Percentiles rank a stretch among this genome's conserved stretches.
phyloP scores from a whole-genome alignment of 2,888 invertebrate species.

The Aphodius sticticus region DNA sequence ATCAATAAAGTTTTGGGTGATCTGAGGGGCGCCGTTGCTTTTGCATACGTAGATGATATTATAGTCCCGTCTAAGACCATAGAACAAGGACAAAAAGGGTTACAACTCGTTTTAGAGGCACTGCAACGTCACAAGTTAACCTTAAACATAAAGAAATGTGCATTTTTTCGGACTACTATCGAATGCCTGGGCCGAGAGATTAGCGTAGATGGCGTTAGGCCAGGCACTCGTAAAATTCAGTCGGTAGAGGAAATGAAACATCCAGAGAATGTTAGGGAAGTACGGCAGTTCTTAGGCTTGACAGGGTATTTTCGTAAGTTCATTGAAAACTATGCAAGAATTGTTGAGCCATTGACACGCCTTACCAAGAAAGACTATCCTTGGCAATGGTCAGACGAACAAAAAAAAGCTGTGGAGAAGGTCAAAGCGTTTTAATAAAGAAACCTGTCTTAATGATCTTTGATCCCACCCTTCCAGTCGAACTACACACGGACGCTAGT shows the following conservation, averaged over 20 bases:
- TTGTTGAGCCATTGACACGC: slow-evolving; percentile 44
- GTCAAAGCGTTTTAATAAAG: slow-evolving; percentile 17
- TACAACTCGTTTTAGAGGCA: slow-evolving; percentile 42
- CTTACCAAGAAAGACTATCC: slow-evolving; percentile 35
- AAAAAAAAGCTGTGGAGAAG: slow-evolving; percentile 19
- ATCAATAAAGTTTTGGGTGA: slow-evolving; percentile 41
- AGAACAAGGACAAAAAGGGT: slow-evolving; percentile 36
- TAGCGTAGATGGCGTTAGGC: slow-evolving; percentile 43
- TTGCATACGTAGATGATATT: slow-evolving; percentile 44
- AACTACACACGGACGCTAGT: slow-evolving; percentile 49
- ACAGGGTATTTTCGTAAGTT: slow-evolving; percentile 12
- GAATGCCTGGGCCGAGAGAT: slow-evolving; percentile 47
- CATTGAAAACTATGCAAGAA: slow-evolving; percentile 31
- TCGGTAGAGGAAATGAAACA: slow-evolving; percentile 30
- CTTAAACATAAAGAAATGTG: slow-evolving; percentile 49
- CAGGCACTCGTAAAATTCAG: slow-evolving; percentile 27
- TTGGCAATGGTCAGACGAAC: slow-evolving; percentile 22
- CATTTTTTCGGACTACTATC: slow-evolving; percentile 46
- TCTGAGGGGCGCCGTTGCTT: slow-evolving; percentile 34
- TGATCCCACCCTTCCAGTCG: slow-evolving; percentile 34
- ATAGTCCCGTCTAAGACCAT: slow-evolving; percentile 36
- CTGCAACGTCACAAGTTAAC: slow-evolving; percentile 44
- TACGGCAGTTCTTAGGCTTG: slow-evolving; percentile 52
- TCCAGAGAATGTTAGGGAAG: slow-evolving; percentile 34
- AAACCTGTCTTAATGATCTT: slow-evolving; percentile 31